These are phyloP conservation scores for Tiaroga cobitis DNA, from an alignment of 2,797 vertebrate species.

Conservation along the genomic window DNA sequence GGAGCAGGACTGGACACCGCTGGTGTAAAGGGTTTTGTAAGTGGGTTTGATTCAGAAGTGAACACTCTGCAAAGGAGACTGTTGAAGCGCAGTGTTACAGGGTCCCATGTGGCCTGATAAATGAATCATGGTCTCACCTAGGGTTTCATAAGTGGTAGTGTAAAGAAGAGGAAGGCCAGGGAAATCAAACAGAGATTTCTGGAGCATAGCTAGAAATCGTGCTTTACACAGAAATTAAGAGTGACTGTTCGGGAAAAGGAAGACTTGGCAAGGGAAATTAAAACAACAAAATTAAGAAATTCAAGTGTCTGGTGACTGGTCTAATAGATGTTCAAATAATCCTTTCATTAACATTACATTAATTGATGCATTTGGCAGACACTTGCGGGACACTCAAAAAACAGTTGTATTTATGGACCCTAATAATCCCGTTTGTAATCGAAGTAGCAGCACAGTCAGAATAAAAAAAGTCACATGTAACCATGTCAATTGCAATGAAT, in stretches of 20 bases:
- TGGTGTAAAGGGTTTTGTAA: neutral
- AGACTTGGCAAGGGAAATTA: neutral
- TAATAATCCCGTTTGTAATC: no score
- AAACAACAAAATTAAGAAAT: neutral
- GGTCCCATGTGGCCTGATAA: neutral
- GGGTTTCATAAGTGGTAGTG: neutral
- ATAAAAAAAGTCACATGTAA: neutral
- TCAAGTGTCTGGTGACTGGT: neutral
- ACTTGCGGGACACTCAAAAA: no score
- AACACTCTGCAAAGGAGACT: conserved; percentile 10
- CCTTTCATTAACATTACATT: no score
- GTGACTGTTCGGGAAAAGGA: neutral
- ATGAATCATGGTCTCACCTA: conserved; percentile 10
- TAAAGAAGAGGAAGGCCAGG: no score
- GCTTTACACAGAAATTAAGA: neutral
- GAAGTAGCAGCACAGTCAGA: no score
- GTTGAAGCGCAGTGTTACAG: neutral
- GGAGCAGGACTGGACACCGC: no score
- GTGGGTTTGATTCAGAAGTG: conserved; percentile 20
- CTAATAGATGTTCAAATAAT: no score
- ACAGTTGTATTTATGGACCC: no score
- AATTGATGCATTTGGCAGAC: no score
- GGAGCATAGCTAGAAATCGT: neutral
- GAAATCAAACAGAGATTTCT: neutral
- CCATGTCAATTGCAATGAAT: neutral